A percentile compares a stretch with the other conserved stretches of the same genome.
Evolutionary conservation across 2,113 vertebrate genomes (phyloP).

Genomic region (Hemiprocne comata): DNA sequence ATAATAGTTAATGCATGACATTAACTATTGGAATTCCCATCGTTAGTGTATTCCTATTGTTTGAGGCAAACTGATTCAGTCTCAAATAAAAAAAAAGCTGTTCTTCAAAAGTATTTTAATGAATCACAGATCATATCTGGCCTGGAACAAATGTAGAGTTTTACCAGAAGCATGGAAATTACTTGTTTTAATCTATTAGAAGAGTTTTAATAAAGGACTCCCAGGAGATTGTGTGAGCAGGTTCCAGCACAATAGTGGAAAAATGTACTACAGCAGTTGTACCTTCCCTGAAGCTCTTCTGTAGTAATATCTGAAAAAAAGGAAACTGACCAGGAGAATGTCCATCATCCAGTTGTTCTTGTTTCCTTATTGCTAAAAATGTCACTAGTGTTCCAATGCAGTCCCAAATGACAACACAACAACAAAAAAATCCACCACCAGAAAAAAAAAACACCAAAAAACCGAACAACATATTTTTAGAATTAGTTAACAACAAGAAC

Average conservation of each 20-base stretch:
- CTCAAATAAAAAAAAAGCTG: neutral
- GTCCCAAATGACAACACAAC: neutral
- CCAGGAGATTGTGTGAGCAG: neutral
- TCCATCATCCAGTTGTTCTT: neutral
- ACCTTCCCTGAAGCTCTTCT: neutral
- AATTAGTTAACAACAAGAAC: neutral
- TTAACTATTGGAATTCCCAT: neutral
- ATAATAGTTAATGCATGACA: neutral
- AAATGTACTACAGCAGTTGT: neutral
- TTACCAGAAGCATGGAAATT: neutral
- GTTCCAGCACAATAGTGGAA: neutral
- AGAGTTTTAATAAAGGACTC: neutral
- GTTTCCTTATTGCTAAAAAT: neutral
- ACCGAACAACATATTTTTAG: neutral
- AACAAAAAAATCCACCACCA: neutral
- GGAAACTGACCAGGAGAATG: neutral
- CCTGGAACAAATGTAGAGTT: neutral
- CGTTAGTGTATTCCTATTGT: neutral
- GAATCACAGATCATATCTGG: neutral
- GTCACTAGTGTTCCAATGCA: neutral
- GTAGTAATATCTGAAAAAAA: rapidly evolving
- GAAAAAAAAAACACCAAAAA: too few species aligned
- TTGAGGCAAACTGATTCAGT: neutral
- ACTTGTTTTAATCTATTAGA: neutral
- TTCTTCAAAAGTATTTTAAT: neutral